Conservation (phyloP, 2,888 invertebrate genomes). For the Caenorhabditis macrosperma region DNA sequence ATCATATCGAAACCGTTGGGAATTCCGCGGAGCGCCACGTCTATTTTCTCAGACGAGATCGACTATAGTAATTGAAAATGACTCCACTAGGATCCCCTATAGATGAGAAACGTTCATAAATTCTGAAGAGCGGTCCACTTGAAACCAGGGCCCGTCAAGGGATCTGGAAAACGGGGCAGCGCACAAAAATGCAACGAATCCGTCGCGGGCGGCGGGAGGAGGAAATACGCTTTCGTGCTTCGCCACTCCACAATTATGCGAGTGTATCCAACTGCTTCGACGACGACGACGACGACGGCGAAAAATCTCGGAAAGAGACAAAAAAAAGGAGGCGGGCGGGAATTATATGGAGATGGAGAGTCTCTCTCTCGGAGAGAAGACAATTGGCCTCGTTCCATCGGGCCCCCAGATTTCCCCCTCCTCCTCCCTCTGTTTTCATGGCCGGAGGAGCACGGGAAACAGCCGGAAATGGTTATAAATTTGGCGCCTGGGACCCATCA, state of each 20-base stretch:
- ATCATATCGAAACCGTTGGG: no score
- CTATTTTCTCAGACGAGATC: no score
- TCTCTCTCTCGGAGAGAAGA: background rate
- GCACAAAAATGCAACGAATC: conserved; percentile 1
- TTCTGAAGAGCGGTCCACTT: conserved; percentile 11
- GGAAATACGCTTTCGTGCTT: conserved; percentile 35
- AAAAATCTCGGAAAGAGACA: background rate
- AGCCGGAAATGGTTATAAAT: conserved; percentile 38
- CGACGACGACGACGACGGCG: background rate
- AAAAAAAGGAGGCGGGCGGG: background rate
- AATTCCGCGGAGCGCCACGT: no score
- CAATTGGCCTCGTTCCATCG: conserved; percentile 48
- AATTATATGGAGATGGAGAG: background rate
- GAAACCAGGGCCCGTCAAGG: background rate
- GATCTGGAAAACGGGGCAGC: background rate
- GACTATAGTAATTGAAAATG: no score
- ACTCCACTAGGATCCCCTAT: no score
- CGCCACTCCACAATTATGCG: conserved; percentile 38
- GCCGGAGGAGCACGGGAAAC: background rate
- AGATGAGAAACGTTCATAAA: conserved; percentile 7
- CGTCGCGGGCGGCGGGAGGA: background rate
- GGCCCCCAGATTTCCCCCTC: background rate
- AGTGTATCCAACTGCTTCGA: background rate
- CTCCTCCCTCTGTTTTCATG: background rate
- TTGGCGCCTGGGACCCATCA: conserved; percentile 44